Percentiles rank a stretch among this genome's conserved stretches.
phyloP scores from a whole-genome alignment of 2,113 vertebrate species.

The Micronycteris hirsuta region DNA sequence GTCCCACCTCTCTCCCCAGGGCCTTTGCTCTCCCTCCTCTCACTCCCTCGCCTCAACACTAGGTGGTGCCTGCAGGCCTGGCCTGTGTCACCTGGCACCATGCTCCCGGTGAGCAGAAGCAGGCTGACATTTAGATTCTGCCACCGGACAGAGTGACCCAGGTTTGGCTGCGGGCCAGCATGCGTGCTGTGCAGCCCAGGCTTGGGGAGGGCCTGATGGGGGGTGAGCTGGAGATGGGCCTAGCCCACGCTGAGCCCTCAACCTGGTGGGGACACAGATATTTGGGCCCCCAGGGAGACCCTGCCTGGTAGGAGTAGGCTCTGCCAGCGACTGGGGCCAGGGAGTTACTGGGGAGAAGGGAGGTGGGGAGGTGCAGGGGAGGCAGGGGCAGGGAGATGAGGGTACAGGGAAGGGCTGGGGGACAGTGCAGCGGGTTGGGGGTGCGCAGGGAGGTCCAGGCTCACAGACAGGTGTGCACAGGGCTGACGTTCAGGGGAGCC shows the following conservation, averaged over 20 bases:
- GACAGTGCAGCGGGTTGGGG: neutral
- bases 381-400: no score
- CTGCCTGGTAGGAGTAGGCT: neutral
- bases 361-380: neutral
- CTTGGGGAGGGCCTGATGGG: no score
- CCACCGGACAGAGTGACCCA: neutral
- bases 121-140: neutral
- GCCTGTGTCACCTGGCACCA: neutral
- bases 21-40: neutral
- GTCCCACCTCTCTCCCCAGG: neutral
- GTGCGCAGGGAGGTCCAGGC: neutral
- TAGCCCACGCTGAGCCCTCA: neutral
- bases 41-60: neutral
- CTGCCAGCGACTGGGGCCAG: neutral
- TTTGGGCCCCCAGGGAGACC: neutral
- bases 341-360: neutral
- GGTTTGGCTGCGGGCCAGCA: neutral
- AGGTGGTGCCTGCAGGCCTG: no score
- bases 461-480: neutral
- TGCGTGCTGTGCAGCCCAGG: neutral
- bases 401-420: neutral
- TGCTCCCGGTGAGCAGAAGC: neutral
- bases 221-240: neutral
- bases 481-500: neutral
- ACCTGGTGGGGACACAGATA: neutral